phyloP scores from a whole-genome alignment of 2,888 invertebrate genomes.

The Tridacna gigas region DNA sequence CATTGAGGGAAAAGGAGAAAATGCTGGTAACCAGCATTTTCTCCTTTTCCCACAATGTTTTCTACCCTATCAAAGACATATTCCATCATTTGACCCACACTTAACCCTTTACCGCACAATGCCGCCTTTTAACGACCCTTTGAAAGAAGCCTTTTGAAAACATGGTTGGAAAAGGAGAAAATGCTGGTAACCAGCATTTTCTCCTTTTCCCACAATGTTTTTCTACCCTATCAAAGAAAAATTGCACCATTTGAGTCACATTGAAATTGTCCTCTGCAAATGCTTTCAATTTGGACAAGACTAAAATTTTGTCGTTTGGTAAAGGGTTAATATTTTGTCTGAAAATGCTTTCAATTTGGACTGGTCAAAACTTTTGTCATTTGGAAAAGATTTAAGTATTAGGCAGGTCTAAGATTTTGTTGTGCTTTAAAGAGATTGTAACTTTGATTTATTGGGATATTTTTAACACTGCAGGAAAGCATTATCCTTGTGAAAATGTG shows the following conservation, averaged over 20 bases:
- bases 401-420: too few relatives aligned
- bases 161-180: too few relatives aligned
- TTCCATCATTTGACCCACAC: neutral
- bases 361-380: too few relatives aligned
- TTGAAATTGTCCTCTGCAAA: too few relatives aligned
- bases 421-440: too few relatives aligned
- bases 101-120: neutral
- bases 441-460: neutral
- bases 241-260: neutral
- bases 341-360: too few relatives aligned
- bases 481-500: neutral
- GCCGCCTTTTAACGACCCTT: neutral
- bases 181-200: too few relatives aligned
- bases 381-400: too few relatives aligned
- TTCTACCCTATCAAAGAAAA: neutral
- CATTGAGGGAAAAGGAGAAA: neutral
- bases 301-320: too few relatives aligned
- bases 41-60: neutral
- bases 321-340: too few relatives aligned
- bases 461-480: neutral
- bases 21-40: conserved; percentile 2
- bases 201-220: neutral
- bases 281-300: too few relatives aligned
- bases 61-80: neutral
- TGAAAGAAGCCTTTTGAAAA: neutral